phyloP scores from a whole-genome alignment of 2,797 vertebrate genomes.

The Microctenopoma stevenorrisi region DNA sequence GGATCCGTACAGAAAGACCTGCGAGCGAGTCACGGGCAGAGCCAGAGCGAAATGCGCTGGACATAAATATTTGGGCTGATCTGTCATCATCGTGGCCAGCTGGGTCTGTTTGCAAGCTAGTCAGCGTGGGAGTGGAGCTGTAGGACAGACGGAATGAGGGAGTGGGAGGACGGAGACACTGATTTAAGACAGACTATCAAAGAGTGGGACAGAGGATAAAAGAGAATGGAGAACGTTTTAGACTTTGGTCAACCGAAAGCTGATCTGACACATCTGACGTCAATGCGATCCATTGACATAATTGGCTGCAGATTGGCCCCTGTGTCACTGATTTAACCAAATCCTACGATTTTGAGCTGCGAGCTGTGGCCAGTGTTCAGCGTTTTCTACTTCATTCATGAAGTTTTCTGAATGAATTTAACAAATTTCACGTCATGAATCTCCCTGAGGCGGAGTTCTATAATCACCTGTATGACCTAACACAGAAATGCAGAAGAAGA shows the following conservation, averaged over 20 bases:
- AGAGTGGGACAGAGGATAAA: constrained; percentile 29
- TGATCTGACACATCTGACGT: not conserved
- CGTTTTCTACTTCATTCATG: not conserved
- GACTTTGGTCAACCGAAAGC: constrained; percentile 10
- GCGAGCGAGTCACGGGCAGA: constrained; percentile 59
- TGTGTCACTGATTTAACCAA: constrained; percentile 6
- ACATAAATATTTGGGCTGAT: constrained; percentile 84
- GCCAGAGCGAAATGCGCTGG: constrained; percentile 69
- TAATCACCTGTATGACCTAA: constrained; percentile 27
- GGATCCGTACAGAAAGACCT: constrained; percentile 34
- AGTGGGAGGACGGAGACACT: constrained; percentile 58
- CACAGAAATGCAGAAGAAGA: constrained; percentile 28
- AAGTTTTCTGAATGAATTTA: no score
- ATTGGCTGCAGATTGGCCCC: constrained; percentile 1
- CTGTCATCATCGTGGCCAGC: constrained; percentile 79
- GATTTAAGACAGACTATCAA: constrained; percentile 42
- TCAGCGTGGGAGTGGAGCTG: constrained; percentile 69
- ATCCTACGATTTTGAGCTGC: constrained; percentile 1
- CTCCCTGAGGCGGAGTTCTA: not conserved
- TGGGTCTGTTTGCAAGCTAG: constrained; percentile 65
- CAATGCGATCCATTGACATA: not conserved
- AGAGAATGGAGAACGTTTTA: constrained; percentile 10
- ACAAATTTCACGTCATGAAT: not conserved
- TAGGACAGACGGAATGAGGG: constrained; percentile 56
- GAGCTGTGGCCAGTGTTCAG: not conserved